These are phyloP conservation scores for Venusia cambrica DNA, from an alignment of 2,888 invertebrate genomes.

Conservation along the genomic window DNA sequence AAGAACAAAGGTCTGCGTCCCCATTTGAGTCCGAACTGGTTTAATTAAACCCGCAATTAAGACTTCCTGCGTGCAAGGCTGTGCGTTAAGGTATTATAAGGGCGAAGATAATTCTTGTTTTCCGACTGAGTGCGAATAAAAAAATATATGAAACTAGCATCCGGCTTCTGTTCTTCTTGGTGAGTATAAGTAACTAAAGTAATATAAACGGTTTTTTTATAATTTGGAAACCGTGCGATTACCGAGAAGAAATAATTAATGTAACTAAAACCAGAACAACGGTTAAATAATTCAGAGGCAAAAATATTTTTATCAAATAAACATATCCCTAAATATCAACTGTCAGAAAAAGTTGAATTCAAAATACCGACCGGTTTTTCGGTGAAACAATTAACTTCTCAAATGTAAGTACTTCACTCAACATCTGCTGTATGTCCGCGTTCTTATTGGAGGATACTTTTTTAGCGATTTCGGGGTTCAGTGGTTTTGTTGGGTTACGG, in stretches of 20 bases:
- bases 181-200: too few species aligned
- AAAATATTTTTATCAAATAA: slow-evolving; percentile 4
- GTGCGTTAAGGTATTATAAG: slow-evolving; percentile 11
- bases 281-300: too few species aligned
- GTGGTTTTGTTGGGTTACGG: background rate
- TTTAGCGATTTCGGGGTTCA: slow-evolving; percentile 5
- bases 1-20: slow-evolving; percentile 39
- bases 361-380: slow-evolving; percentile 18
- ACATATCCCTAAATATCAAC: slow-evolving; percentile 7
- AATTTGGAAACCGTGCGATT: too few species aligned
- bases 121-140: slow-evolving; percentile 16
- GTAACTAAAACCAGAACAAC: background rate
- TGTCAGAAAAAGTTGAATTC: slow-evolving; percentile 10
- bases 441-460: slow-evolving; percentile 5
- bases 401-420: slow-evolving; percentile 20
- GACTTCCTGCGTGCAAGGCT: slow-evolving; percentile 57
- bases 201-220: too few species aligned
- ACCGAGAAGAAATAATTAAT: too few species aligned
- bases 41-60: slow-evolving; percentile 57
- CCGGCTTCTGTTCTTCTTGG: too few species aligned
- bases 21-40: slow-evolving; percentile 43
- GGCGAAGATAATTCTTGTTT: slow-evolving; percentile 17
- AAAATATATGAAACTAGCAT: slow-evolving; percentile 9
- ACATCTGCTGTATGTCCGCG: slow-evolving; percentile 19
- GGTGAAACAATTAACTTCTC: slow-evolving; percentile 24